Evolutionary conservation across 2,113 vertebrate species (phyloP), one percentile per base, ranked within the genome.

Genomic region (Labeo catla): DNA sequence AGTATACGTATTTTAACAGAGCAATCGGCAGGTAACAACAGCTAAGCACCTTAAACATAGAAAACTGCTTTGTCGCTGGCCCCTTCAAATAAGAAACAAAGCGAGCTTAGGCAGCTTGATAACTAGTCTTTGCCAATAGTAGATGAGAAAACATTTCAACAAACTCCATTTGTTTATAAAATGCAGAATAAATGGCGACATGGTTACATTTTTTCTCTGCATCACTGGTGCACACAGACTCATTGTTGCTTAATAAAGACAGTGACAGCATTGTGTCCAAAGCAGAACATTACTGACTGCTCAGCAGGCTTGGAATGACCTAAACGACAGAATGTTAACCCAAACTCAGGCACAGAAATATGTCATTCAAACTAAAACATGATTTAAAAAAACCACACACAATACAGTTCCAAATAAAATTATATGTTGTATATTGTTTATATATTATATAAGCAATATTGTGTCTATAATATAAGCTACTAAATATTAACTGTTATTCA

Each of bases 201-300:
- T 43, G 36, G 34, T n/a, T 59, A 59, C 0, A 57, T 11, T 77
- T 77, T 54, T 43, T 19, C 19, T 13, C 54, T 57, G 52, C 76
- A 39, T 59, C 54, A 61, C 54, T 23, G 39, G 19, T 23, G 54
- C 77, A 79, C 54, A 65, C 23, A n/a, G 28, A 13, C 13, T 52
- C 59, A 78, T 85, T 85, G 73, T 85, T 78, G 59, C 45, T 49
- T 45, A 76, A 47, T 28, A 77, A 50, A 49, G 23, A 84, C 83
- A 85, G 74, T 50, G 59, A 43, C 36, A 1, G 43, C 59, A 78
- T 78, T 85, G 74, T 85, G 45, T 52, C 59, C 49, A 36, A 65
- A 49, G 52, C 34, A 77, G 63, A 80, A 73, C 23, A 72, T 50
- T 28, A 28, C 28, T 59, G 15, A 16, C 49, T 19, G 74, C 23